A percentile compares a stretch with the other conserved stretches of the same genome.
Conservation (phyloP, 2,797 vertebrate species). For the Helarctos malayanus region DNA sequence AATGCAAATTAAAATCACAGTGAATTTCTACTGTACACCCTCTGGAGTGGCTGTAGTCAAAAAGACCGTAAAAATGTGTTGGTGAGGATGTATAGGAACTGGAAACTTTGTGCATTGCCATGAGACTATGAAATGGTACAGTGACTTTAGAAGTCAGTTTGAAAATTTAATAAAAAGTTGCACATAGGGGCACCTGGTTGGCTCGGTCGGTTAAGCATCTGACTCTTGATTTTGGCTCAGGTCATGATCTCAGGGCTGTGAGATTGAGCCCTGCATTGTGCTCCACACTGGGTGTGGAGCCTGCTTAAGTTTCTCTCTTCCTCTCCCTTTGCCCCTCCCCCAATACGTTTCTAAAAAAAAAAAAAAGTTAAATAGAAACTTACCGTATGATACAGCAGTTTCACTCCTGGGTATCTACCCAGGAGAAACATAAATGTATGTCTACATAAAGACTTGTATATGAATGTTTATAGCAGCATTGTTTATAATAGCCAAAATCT, state of each 20-base stretch:
- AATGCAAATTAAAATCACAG: neutral
- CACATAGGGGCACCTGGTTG: neutral
- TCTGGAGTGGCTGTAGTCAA: neutral
- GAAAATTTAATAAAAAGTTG: constrained; percentile 31
- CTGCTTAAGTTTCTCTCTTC: neutral
- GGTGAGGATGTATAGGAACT: neutral
- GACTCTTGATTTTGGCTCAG: neutral
- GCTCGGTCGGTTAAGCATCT: neutral
- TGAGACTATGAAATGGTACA: neutral
- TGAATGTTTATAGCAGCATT: neutral
- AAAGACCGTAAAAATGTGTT: neutral
- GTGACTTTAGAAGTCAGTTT: constrained; percentile 5
- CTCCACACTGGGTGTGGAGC: neutral
- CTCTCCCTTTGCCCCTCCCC: neutral
- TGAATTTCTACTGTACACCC: neutral
- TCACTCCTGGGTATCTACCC: neutral
- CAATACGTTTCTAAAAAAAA: neutral
- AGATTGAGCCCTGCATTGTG: neutral
- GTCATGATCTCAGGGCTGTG: neutral
- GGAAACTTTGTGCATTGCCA: neutral
- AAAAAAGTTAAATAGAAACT: neutral
- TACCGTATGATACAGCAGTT: neutral
- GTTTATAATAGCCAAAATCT: neutral
- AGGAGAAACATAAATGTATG: neutral
- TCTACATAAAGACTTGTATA: neutral